Evolutionary conservation across 2,888 invertebrate species (phyloP).

Genomic region (Tetragonula carbonaria): DNA sequence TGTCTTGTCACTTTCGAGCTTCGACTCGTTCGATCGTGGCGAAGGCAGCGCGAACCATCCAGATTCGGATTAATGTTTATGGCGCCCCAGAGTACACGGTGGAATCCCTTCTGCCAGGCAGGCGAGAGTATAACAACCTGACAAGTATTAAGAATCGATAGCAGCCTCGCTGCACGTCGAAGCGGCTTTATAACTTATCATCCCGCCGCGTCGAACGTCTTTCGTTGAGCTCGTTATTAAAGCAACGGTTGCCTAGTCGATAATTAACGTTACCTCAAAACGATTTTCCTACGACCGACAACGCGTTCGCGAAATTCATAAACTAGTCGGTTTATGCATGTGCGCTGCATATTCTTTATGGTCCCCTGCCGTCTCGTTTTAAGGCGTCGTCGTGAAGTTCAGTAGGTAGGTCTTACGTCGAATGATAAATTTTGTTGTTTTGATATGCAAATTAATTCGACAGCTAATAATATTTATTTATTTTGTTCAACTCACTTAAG

Average conservation of each 20-base stretch:
- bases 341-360: neutral
- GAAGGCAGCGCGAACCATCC: conserved; percentile 47
- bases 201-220: neutral
- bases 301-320: conserved; percentile 1
- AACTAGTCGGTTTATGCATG: neutral
- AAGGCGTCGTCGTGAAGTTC: neutral
- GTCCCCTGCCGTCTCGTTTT: neutral
- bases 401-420: too few relatives aligned
- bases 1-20: conserved; percentile 64
- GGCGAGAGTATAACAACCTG: conserved; percentile 47
- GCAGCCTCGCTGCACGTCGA: conserved; percentile 1
- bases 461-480: too few relatives aligned
- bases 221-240: conserved; percentile 1
- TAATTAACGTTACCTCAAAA: conserved; percentile 28
- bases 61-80: conserved; percentile 73
- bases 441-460: too few relatives aligned
- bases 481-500: too few relatives aligned
- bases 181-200: conserved; percentile 32
- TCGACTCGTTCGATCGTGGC: conserved; percentile 65
- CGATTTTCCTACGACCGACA: conserved; percentile 3
- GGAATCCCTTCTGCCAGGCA: conserved; percentile 49
- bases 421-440: too few relatives aligned
- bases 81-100: conserved; percentile 63
- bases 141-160: conserved; percentile 59
- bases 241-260: conserved; percentile 7